Percentiles rank a stretch among this genome's conserved stretches.
Evolutionary conservation across 2,888 invertebrate genomes (phyloP).

Genomic region (Ramazzottius varieornatus): DNA sequence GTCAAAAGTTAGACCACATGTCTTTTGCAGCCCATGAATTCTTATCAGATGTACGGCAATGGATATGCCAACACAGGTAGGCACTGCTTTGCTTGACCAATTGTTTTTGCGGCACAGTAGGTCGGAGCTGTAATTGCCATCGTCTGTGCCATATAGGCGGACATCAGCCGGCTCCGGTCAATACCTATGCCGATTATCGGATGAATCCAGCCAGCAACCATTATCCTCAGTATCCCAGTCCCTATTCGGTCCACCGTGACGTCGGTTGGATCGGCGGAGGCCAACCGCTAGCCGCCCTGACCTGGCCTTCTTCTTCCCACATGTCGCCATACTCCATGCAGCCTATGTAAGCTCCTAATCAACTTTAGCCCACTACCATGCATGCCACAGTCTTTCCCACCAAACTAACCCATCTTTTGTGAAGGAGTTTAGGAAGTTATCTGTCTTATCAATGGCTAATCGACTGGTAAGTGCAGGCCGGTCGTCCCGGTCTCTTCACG

Average conservation of each 20-base stretch:
- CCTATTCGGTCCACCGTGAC: neutral
- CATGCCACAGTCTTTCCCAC: neutral
- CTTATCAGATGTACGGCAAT: neutral
- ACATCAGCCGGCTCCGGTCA: too few relatives aligned
- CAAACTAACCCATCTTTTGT: neutral
- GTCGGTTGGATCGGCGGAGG: neutral
- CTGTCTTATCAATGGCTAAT: neutral
- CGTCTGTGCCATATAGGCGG: too few relatives aligned
- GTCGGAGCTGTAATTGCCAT: too few relatives aligned
- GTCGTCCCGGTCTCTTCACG: neutral
- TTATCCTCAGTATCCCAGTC: neutral
- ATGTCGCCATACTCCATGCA: neutral
- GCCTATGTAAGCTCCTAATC: neutral
- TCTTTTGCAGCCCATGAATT: neutral
- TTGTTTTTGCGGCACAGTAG: too few relatives aligned
- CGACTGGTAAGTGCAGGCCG: neutral
- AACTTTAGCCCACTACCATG: neutral
- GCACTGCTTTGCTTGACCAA: neutral
- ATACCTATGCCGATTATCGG: neutral
- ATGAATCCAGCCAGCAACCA: neutral
- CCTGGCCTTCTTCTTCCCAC: too few relatives aligned
- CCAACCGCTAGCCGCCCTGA: neutral
- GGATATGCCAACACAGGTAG: neutral
- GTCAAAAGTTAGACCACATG: too few relatives aligned
- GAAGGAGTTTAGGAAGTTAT: constrained; percentile 3